These are phyloP conservation scores for Drusus annulatus DNA, from an alignment of 1,140 invertebrate genomes.

Conservation along the genomic window DNA sequence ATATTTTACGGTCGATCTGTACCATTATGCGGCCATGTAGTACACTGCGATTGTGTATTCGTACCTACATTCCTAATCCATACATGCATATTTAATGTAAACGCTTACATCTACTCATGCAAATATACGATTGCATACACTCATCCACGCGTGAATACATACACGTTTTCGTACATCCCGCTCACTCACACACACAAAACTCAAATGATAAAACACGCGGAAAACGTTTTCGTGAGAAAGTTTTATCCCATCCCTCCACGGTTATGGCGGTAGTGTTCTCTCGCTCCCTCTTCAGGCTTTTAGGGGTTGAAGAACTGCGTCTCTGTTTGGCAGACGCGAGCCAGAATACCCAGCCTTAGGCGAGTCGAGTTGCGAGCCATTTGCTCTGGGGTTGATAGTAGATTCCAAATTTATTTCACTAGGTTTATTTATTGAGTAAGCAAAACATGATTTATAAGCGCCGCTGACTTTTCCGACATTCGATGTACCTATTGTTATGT, in stretches of 20 bases:
- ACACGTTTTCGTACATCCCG: no score
- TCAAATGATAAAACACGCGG: constrained; percentile 14
- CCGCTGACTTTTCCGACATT: no score
- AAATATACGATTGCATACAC: no score
- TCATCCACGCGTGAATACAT: no score
- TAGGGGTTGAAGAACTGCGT: neutral
- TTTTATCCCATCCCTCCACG: constrained; percentile 9
- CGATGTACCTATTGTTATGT: no score
- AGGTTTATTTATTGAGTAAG: constrained; percentile 10
- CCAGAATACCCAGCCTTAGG: constrained; percentile 10
- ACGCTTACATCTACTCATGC: no score
- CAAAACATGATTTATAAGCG: constrained; percentile 9
- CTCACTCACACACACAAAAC: neutral
- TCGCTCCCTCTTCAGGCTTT: neutral
- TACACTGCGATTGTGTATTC: neutral
- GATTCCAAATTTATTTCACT: neutral
- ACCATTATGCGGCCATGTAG: neutral
- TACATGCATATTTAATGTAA: no score
- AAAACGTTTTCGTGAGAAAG: constrained; percentile 17
- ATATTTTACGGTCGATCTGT: neutral
- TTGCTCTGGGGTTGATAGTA: constrained; percentile 18
- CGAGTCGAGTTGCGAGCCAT: constrained; percentile 10
- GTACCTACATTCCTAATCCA: no score
- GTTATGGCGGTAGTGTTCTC: neutral
- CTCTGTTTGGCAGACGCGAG: neutral